A percentile compares a stretch with the other conserved stretches of the same genome.
phyloP scores from a whole-genome alignment of 2,797 vertebrate species.

The Liasis olivaceus region DNA sequence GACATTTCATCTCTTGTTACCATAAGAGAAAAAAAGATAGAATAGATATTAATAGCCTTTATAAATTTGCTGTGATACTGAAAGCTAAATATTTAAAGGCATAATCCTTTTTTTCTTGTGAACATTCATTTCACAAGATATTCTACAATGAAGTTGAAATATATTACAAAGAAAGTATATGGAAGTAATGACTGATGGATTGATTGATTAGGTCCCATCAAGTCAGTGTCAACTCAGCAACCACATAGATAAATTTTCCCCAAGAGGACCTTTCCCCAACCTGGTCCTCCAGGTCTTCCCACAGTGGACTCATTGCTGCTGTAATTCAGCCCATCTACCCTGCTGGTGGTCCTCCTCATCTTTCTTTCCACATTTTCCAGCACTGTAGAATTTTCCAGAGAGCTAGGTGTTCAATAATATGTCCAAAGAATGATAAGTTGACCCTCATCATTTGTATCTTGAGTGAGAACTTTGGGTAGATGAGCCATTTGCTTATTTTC shows the following conservation, averaged over 20 bases:
- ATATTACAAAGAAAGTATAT: conserved; percentile 41
- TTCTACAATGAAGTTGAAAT: conserved; percentile 49
- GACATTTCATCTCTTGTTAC: conserved; percentile 16
- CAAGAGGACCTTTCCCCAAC: neutral
- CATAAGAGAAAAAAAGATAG: conserved; percentile 20
- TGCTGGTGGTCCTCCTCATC: no score
- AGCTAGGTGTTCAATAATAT: no score
- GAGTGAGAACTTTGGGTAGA: no score
- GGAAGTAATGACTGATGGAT: conserved; percentile 35
- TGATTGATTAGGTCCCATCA: no score
- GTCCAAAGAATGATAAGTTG: no score
- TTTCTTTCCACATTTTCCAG: no score
- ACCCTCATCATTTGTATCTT: no score
- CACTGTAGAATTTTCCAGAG: no score
- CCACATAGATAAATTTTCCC: neutral
- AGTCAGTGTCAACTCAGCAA: neutral
- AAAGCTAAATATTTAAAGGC: conserved; percentile 50
- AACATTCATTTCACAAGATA: conserved; percentile 33
- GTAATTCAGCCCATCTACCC: no score
- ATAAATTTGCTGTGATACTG: conserved; percentile 39
- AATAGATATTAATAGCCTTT: conserved; percentile 26
- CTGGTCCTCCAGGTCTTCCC: no score
- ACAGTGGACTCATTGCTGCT: no score
- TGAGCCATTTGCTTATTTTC: no score
- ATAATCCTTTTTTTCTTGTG: conserved; percentile 50